Percentiles rank a stretch among this genome's conserved stretches.
These are phyloP conservation scores for Euwallacea similis DNA, from an alignment of 1,140 invertebrate genomes.

Conservation along the genomic window DNA sequence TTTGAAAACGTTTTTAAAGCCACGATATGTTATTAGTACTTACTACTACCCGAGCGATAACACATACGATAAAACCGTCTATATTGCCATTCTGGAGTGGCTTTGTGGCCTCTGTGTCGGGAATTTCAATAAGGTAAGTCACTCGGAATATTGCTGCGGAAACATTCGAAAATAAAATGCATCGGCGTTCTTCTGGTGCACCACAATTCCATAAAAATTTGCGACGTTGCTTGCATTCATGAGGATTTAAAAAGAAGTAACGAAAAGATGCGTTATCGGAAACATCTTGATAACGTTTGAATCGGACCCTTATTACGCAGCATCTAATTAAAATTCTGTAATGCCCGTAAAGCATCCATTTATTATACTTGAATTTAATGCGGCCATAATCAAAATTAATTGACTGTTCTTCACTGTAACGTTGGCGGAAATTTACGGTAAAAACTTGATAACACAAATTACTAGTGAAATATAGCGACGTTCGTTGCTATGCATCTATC, in stretches of 20 bases:
- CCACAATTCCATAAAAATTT: too few relatives aligned
- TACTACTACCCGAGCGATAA: too few relatives aligned
- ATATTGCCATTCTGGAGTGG: slow-evolving; percentile 9
- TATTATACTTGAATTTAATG: slow-evolving; percentile 13
- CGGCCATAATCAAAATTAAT: slow-evolving; percentile 21
- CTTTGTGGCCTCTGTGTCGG: neutral
- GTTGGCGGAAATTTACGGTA: slow-evolving; percentile 14
- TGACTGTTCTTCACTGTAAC: slow-evolving; percentile 7
- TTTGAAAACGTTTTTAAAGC: too few relatives aligned
- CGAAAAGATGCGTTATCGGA: neutral
- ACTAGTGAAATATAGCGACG: too few relatives aligned
- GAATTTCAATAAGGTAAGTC: slow-evolving; percentile 15
- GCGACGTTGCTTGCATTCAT: too few relatives aligned
- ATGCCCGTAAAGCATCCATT: slow-evolving; percentile 3
- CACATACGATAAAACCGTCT: slow-evolving; percentile 3
- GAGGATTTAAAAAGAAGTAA: too few relatives aligned
- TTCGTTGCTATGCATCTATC: too few relatives aligned
- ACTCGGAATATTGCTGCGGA: neutral
- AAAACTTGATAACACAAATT: too few relatives aligned
- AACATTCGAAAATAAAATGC: neutral
- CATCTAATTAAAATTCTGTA: slow-evolving; percentile 17
- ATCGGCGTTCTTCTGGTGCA: too few relatives aligned
- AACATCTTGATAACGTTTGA: slow-evolving; percentile 4
- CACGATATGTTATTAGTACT: too few relatives aligned
- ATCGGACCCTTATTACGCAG: neutral